Evolutionary conservation across 2,888 invertebrate genomes (phyloP), one percentile per base, ranked within the genome.

Genomic region (Sycophila texana): DNA sequence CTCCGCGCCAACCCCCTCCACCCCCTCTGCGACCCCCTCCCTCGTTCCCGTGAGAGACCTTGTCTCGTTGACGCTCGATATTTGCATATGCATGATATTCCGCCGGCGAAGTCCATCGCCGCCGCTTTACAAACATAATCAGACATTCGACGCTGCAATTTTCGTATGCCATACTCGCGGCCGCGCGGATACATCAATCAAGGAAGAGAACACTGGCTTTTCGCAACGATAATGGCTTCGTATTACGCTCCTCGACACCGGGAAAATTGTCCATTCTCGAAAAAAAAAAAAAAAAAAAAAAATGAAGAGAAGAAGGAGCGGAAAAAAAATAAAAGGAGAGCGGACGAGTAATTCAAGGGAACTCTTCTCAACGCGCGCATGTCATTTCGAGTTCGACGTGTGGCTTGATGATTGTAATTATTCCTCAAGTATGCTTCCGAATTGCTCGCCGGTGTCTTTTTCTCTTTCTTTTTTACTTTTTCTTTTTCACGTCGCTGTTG

Each of bases 1-100:
- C 92, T 84, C 89, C 90, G 85, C 91, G 91, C 85, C 92, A 92
- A 84, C 92, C 92, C 90, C 91, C 91, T 83, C 92, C 92, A 85
- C 92, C 92, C 87, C 92, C 92, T 83, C 92, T 85, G 61, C 92
- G 92, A n/a, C 85, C 92, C 92, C 77, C 91, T 91, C 84, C 83
- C 57, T 79, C 49, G 67, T 68, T 39, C 60, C 72, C 76, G 77
- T 65, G 78, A 82, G 73, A 81, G 83, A 79, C 79, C 78, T 82
- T 82, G 84, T 83, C 85, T 86, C 83, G 86, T 87, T 86, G 86
- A 84, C 83, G 83, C 82, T 74, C 68, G 83, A 85, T 83, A 85
- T 84, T 84, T 84, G 83, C 85, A 84, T 85, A 82, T 79, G 79
- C 77, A 75, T 77, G 72, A 73, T 74, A 68, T 30, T 53, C 68